These are phyloP conservation scores for Prionace glauca DNA, from an alignment of 2,797 vertebrate species.

Conservation along the genomic window DNA sequence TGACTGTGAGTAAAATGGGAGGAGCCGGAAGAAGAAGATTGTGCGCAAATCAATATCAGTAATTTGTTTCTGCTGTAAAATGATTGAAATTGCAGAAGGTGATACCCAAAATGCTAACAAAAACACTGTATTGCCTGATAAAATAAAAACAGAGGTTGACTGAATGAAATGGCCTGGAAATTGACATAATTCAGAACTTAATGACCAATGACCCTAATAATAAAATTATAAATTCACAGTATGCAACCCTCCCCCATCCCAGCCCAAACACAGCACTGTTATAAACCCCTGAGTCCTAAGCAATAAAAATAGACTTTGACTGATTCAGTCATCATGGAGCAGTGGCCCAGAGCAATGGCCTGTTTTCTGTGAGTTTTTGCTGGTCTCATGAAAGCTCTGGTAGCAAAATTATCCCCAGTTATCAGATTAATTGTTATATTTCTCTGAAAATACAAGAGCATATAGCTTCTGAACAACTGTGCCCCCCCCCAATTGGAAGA, in stretches of 20 bases:
- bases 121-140: neutral
- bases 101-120: neutral
- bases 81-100: neutral
- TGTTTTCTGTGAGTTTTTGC: neutral
- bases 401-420: neutral
- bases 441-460: neutral
- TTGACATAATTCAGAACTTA: too few species aligned
- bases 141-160: neutral
- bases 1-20: neutral
- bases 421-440: neutral
- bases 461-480: too few species aligned
- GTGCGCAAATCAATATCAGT: neutral
- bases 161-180: neutral
- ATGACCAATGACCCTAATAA: neutral
- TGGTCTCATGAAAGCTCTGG: neutral
- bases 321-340: neutral
- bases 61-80: neutral
- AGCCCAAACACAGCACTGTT: neutral
- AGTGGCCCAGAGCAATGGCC: neutral
- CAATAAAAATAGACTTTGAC: slow-evolving; percentile 1
- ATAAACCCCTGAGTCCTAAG: neutral
- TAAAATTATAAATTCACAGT: neutral
- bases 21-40: neutral
- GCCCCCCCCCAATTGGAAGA: neutral
- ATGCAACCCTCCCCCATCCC: neutral